A percentile compares a stretch with the other conserved stretches of the same genome.
Evolutionary conservation across 2,113 vertebrate genomes (phyloP).

Genomic region (Embiotoca jacksoni): DNA sequence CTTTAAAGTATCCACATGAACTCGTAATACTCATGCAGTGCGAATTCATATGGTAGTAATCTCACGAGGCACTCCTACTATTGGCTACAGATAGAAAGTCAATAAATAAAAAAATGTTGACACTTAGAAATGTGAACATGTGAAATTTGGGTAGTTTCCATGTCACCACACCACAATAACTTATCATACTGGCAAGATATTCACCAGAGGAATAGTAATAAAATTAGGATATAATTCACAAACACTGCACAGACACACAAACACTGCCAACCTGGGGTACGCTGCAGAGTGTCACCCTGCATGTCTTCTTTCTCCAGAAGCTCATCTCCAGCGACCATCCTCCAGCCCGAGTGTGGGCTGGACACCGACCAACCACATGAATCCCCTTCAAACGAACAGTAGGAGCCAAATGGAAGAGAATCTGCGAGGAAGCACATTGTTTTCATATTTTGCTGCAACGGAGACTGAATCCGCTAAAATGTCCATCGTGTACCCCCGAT

Average conservation of each 20-base stretch:
- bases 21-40: no score
- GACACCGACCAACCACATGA: constrained; percentile 88
- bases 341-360: constrained; percentile 82
- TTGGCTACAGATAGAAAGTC: no score
- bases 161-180: not conserved
- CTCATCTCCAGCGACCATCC: constrained; percentile 75
- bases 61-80: no score
- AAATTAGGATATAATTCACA: constrained; percentile 10
- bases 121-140: no score
- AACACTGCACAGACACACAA: constrained; percentile 3
- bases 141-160: not conserved
- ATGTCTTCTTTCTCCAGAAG: constrained; percentile 61
- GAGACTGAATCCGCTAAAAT: constrained; percentile 20
- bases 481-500: not conserved
- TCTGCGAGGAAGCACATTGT: constrained; percentile 70
- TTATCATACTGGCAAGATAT: not conserved
- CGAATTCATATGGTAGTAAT: no score
- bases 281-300: constrained; percentile 82
- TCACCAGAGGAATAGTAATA: not conserved
- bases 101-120: no score
- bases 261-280: constrained; percentile 82
- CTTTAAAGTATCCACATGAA: no score
- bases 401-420: constrained; percentile 84
- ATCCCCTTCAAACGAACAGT: constrained; percentile 90
- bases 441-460: constrained; percentile 15